Conservation (phyloP, 1,140 invertebrate genomes). For the Xylocopa sonorina region DNA sequence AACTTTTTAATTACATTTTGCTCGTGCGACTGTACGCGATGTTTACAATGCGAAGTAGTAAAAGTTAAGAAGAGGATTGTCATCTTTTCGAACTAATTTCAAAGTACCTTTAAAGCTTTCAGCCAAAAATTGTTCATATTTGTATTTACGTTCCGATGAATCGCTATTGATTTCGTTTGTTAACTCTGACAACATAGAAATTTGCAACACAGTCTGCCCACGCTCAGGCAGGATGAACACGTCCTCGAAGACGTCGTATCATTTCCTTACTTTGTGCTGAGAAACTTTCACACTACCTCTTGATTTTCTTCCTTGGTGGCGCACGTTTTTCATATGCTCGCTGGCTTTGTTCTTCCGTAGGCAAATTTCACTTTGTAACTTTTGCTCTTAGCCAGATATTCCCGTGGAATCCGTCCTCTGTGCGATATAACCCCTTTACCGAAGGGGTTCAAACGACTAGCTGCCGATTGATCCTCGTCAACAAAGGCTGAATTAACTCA, state of each 20-base stretch:
- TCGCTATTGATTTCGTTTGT: neutral
- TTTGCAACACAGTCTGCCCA: neutral
- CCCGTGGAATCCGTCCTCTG: slow-evolving; percentile 12
- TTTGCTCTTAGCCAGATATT: slow-evolving; percentile 25
- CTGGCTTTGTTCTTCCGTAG: neutral
- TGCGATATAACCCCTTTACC: slow-evolving; percentile 18
- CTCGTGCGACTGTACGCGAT: neutral
- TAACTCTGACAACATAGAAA: neutral
- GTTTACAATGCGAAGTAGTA: neutral
- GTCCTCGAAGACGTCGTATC: neutral
- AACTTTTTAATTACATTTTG: neutral
- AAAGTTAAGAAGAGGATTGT: no score
- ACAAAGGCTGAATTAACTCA: slow-evolving; percentile 25
- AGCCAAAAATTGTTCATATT: no score
- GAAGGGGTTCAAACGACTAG: slow-evolving; percentile 22
- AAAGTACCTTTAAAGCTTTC: no score
- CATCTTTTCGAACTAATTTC: no score
- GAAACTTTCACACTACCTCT: neutral
- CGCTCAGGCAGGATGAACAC: neutral
- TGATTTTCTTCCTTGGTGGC: neutral
- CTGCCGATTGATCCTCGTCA: slow-evolving; percentile 14
- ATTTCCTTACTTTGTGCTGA: neutral
- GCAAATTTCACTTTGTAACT: slow-evolving; percentile 26
- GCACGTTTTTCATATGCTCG: slow-evolving; percentile 10
- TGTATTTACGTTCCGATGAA: no score